A percentile compares a stretch with the other conserved stretches of the same genome.
These are phyloP conservation scores for Acromyrmex charruanus DNA, from an alignment of 1,140 invertebrate genomes.

Conservation along the genomic window DNA sequence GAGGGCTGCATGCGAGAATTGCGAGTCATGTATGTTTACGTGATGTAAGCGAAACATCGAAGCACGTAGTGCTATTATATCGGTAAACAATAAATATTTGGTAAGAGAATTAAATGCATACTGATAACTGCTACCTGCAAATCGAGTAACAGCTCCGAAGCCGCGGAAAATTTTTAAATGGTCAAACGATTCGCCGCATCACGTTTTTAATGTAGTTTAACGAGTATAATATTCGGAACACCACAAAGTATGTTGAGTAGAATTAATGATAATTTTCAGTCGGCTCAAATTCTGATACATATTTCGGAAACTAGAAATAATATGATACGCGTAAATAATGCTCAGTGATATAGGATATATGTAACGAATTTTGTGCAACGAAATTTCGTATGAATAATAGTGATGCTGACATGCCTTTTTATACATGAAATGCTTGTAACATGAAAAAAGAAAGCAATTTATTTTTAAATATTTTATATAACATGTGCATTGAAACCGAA, in stretches of 20 bases:
- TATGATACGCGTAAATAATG: neutral
- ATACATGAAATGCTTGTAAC: neutral
- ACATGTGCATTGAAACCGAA: neutral
- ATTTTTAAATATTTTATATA: neutral
- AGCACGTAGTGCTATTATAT: constrained; percentile 61
- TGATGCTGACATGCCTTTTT: neutral
- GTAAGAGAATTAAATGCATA: constrained; percentile 41
- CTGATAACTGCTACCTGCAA: constrained; percentile 31
- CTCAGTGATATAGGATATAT: neutral
- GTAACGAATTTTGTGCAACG: neutral
- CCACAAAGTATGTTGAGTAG: neutral
- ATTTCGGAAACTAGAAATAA: neutral
- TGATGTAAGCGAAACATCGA: constrained; percentile 45
- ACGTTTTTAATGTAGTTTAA: constrained; percentile 30
- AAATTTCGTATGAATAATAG: constrained; percentile 17
- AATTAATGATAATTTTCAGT: constrained; percentile 26
- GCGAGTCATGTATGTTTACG: constrained; percentile 47
- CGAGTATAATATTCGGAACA: constrained; percentile 2
- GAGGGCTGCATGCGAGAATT: constrained; percentile 17
- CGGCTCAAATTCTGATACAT: neutral
- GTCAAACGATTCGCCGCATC: neutral
- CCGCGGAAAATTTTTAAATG: constrained; percentile 28
- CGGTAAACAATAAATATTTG: constrained; percentile 63
- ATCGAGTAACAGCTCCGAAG: constrained; percentile 17
- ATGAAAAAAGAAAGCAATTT: constrained; percentile 1